Conservation (phyloP, 2,113 vertebrate species). For the Ceratotherium simum region DNA sequence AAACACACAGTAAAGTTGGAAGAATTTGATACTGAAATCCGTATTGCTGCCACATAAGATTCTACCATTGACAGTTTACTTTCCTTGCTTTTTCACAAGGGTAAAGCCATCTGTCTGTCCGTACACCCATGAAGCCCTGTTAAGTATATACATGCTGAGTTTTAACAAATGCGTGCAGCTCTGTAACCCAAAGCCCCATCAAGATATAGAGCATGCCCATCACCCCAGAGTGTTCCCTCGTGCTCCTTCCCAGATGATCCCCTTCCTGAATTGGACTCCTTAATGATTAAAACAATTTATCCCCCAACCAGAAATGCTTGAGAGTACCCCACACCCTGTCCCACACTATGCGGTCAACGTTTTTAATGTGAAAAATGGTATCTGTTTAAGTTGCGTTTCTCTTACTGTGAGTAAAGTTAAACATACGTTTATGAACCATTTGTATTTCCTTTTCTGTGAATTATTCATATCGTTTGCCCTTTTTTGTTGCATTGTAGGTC, state of each 20-base stretch:
- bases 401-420: neutral
- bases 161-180: neutral
- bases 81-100: neutral
- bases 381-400: neutral
- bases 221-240: neutral
- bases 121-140: neutral
- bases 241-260: neutral
- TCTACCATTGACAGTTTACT: neutral
- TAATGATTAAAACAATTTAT: neutral
- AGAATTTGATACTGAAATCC: neutral
- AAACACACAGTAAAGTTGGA: neutral
- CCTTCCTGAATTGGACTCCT: neutral
- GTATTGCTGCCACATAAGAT: neutral
- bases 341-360: neutral
- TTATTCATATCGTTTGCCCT: neutral
- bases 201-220: neutral
- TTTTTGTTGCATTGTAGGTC: neutral
- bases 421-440: neutral
- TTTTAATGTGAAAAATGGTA: neutral
- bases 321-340: neutral
- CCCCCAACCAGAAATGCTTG: neutral
- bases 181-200: neutral
- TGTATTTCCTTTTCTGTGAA: constrained; percentile 28
- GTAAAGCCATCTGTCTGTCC: neutral
- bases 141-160: neutral